Conservation (phyloP, 1,140 invertebrate genomes). For the Brachionus asplanchnoidis region DNA sequence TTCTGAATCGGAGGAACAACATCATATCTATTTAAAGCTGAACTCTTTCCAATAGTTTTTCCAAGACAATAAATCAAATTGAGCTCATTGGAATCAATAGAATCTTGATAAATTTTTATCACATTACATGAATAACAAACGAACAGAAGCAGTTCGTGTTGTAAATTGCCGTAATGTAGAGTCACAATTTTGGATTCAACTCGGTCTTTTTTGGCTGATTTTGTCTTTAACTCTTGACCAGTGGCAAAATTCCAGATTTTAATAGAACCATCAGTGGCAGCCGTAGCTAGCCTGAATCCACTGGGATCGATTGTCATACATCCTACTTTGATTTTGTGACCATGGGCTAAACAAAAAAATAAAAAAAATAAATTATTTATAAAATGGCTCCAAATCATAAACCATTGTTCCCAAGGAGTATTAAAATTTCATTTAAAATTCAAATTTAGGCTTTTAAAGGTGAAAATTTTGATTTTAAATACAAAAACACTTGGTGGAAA, state of each 20-base stretch:
- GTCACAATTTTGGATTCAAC: conserved; percentile 49
- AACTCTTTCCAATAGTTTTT: background rate
- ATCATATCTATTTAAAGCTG: background rate
- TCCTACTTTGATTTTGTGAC: conserved; percentile 49
- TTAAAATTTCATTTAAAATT: background rate
- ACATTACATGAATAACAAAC: conserved; percentile 51
- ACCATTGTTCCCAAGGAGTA: background rate
- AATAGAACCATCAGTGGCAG: conserved; percentile 52
- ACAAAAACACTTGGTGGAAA: no score
- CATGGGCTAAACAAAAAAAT: conserved; percentile 44
- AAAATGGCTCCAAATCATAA: background rate
- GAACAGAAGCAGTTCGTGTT: conserved; percentile 48
- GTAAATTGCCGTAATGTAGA: conserved; percentile 45
- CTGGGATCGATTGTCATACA: conserved; percentile 50
- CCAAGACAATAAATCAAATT: conserved; percentile 17
- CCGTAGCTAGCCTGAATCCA: conserved; percentile 53
- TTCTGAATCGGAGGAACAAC: background rate
- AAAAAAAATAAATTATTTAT: background rate
- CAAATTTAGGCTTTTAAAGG: background rate
- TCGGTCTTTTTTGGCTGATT: background rate
- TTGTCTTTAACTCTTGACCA: conserved; percentile 47
- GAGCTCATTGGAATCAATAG: conserved; percentile 32
- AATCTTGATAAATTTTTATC: conserved; percentile 49
- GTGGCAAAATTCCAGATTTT: conserved; percentile 56
- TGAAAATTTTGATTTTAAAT: no score